Percentiles rank a stretch among this genome's conserved stretches.
Conservation (phyloP, 2,113 vertebrate species). For the Limnothrissa miodon region DNA sequence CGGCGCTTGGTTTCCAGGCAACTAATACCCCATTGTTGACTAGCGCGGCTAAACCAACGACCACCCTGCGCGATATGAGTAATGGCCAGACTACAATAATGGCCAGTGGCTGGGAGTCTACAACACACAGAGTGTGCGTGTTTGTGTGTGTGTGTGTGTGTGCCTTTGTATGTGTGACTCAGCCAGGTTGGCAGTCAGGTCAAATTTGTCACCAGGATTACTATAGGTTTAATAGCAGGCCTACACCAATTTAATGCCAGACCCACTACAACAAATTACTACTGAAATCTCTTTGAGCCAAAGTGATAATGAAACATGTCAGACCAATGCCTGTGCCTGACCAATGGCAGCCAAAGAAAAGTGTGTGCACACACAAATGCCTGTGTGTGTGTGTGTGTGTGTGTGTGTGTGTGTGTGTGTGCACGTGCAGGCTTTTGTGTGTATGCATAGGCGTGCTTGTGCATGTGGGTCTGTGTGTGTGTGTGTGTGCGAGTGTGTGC, state of each 20-base stretch:
- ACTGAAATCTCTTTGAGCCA: not conserved
- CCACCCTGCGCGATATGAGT: not conserved
- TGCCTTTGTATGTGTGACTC: not conserved
- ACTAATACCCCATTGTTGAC: conserved; percentile 16
- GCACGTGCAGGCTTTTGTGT: not conserved
- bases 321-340: not conserved
- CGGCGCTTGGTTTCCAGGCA: not conserved
- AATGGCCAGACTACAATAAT: not conserved
- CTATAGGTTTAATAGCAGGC: not conserved
- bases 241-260: not conserved
- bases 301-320: not conserved
- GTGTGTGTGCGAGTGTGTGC: not conserved
- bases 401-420: not conserved
- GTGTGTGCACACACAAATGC: too few species aligned
- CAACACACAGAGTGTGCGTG: not conserved
- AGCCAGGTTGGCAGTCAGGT: not conserved
- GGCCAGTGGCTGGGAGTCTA: not conserved
- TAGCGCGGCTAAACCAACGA: not conserved
- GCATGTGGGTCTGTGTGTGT: not conserved
- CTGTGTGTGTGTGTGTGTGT: not conserved
- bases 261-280: not conserved
- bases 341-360: not conserved
- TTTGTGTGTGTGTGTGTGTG: conserved; percentile 5
- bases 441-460: not conserved
- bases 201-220: not conserved